Base-by-base conservation (phyloP, 2,113 vertebrate genomes). In the Calypte anna region DNA sequence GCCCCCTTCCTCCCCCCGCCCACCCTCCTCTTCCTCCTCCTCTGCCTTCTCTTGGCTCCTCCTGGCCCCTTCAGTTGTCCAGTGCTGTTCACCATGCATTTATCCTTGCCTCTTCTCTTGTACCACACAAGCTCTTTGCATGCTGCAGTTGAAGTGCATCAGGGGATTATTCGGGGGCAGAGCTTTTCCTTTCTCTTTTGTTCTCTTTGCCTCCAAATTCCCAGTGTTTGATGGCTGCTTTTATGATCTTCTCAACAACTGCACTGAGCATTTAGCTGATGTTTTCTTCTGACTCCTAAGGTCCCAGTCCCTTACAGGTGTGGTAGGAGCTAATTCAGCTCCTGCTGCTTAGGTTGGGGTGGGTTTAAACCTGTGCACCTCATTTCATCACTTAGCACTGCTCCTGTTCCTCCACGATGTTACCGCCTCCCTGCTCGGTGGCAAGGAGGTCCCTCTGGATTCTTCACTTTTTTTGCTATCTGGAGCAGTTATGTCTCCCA, bases 381-480 rank as follows among this genome's bases (percentile, higher is more conserved):
- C 0, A 1, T 80, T 91, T 86, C 12, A 13, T 92, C 67, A 54
- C 88, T 94, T 61, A 80, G 67, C 38, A 8, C 40, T 17, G 36
- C 36, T 38, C 44, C 81, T 91, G 1, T 90, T 80, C 90, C 69
- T 91, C 76, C 3, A 10, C 55, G 77, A 7, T 59, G 82, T 93
- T 74, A 86, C 91, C 81, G 88, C 51, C 64, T 82, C 38, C n/a
- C 90, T 95, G 79, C 33, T 93, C 59, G 18, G 82, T 43, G 72
- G 75, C 88, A 88, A 88, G 90, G 79, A 74, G 61, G 57, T 90
- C 92, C 86, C 83, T 83, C 57, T 86, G 91, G 88, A 88, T 90
- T 66, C 88, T 90, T 24, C 2, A 5, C 16, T 88, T 82, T 50
- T 78, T 94, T 81, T 62, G 25, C 82, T 81, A n/a, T 86, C 64